A percentile compares a stretch with the other conserved stretches of the same genome.
These are phyloP conservation scores for Colletes gigas DNA, from an alignment of 1,140 invertebrate genomes.

Conservation along the genomic window DNA sequence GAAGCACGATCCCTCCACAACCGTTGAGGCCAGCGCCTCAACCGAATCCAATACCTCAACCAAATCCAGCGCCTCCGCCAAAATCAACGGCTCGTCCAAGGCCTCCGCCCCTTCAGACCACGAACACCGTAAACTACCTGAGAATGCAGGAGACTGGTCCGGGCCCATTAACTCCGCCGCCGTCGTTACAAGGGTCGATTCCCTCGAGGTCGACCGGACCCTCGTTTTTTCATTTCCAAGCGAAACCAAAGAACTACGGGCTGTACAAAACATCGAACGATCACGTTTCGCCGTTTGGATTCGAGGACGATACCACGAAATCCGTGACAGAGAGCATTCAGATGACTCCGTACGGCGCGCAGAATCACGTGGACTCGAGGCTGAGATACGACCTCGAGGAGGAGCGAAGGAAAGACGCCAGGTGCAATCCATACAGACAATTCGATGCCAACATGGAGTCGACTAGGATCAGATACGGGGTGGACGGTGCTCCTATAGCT, in stretches of 20 bases:
- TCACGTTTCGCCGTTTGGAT: conserved; percentile 50
- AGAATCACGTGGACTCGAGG: conserved; percentile 60
- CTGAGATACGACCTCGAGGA: conserved; percentile 63
- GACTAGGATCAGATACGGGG: conserved; percentile 62
- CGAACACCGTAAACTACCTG: conserved; percentile 70
- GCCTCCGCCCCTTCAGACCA: conserved; percentile 74
- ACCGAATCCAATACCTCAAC: conserved; percentile 72
- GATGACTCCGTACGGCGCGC: conserved; percentile 60
- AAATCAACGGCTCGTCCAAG: conserved; percentile 74
- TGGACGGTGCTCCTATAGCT: conserved; percentile 60
- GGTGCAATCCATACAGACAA: conserved; percentile 51
- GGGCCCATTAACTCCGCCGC: conserved; percentile 73
- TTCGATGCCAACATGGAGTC: conserved; percentile 35
- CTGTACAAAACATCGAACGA: conserved; percentile 55
- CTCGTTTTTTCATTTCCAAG: conserved; percentile 70
- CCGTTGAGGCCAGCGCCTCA: conserved; percentile 82
- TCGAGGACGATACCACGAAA: conserved; percentile 47
- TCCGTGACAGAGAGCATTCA: conserved; percentile 68
- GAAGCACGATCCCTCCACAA: conserved; percentile 80
- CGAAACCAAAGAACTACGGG: conserved; percentile 59
- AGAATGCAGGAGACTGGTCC: conserved; percentile 70
- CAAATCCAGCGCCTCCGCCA: conserved; percentile 75
- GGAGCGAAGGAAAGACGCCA: conserved; percentile 45
- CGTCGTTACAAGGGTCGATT: conserved; percentile 61
- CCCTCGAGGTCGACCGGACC: conserved; percentile 52